phyloP scores from a whole-genome alignment of 2,797 vertebrate genomes.

The Hydrolagus colliei region DNA sequence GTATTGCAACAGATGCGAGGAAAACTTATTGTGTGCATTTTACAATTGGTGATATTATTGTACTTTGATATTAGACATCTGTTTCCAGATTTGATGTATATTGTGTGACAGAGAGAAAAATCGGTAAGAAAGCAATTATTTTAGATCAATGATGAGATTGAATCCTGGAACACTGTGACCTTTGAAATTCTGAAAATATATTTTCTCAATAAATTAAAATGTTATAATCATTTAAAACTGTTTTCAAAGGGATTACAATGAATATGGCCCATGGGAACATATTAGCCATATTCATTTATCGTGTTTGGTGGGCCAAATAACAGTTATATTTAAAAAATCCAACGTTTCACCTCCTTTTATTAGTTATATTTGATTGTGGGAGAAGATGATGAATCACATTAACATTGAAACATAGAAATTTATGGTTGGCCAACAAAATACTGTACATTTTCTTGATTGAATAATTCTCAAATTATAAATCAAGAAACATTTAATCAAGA shows the following conservation, averaged over 20 bases:
- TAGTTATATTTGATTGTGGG: neutral
- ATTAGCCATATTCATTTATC: too few relatives aligned
- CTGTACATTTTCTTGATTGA: too few relatives aligned
- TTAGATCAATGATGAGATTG: neutral
- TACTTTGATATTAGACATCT: neutral
- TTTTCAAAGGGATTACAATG: neutral
- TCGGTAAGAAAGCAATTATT: neutral
- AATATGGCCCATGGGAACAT: neutral
- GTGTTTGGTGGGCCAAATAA: too few relatives aligned
- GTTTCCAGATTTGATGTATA: neutral
- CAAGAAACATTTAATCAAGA: too few relatives aligned
- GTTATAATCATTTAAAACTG: neutral
- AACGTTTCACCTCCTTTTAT: constrained; percentile 9
- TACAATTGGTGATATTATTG: neutral
- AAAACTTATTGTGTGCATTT: neutral
- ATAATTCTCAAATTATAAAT: too few relatives aligned
- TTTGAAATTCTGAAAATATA: neutral
- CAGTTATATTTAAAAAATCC: neutral
- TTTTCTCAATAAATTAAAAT: neutral
- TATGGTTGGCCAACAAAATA: too few relatives aligned
- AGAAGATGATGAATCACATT: neutral
- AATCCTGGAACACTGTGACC: neutral
- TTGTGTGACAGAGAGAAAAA: neutral
- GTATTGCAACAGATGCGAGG: neutral
- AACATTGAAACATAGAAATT: too few relatives aligned